Percentiles rank a stretch among this genome's conserved stretches.
Evolutionary conservation across 2,888 invertebrate species (phyloP).

Genomic region (Ischnus inquisitorius): DNA sequence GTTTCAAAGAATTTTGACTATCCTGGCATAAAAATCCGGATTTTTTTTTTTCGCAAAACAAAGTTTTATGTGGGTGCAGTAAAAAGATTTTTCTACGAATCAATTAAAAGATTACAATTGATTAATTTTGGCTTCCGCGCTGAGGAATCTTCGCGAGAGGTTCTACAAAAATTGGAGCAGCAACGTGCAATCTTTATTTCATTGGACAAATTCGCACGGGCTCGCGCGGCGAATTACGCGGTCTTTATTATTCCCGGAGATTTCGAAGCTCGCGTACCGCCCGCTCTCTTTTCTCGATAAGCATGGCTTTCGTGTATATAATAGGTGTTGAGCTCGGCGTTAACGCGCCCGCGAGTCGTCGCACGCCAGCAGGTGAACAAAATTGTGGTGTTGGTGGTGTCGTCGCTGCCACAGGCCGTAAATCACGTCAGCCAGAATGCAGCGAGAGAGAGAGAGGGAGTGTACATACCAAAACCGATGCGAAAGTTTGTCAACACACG

Average conservation of each 20-base stretch:
- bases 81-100: no score
- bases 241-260: slow-evolving; percentile 53
- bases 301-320: slow-evolving; percentile 60
- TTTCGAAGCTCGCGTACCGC: background rate
- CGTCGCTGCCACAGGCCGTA: slow-evolving; percentile 47
- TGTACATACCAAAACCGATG: slow-evolving; percentile 13
- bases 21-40: no score
- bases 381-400: slow-evolving; percentile 33
- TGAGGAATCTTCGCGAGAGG: no score
- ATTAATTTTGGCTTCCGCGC: no score
- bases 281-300: slow-evolving; percentile 34
- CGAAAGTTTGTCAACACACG: slow-evolving; percentile 46
- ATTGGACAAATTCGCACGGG: slow-evolving; percentile 13
- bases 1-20: no score
- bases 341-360: slow-evolving; percentile 38
- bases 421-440: slow-evolving; percentile 52
- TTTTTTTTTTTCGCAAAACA: no score
- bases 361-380: slow-evolving; percentile 48
- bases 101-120: no score
- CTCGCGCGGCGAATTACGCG: slow-evolving; percentile 50
- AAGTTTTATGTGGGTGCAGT: no score
- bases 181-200: no score
- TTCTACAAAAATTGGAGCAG: no score
- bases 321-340: slow-evolving; percentile 60
- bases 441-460: background rate